phyloP scores from a whole-genome alignment of 1,140 invertebrate species.

The Portunus trituberculatus region DNA sequence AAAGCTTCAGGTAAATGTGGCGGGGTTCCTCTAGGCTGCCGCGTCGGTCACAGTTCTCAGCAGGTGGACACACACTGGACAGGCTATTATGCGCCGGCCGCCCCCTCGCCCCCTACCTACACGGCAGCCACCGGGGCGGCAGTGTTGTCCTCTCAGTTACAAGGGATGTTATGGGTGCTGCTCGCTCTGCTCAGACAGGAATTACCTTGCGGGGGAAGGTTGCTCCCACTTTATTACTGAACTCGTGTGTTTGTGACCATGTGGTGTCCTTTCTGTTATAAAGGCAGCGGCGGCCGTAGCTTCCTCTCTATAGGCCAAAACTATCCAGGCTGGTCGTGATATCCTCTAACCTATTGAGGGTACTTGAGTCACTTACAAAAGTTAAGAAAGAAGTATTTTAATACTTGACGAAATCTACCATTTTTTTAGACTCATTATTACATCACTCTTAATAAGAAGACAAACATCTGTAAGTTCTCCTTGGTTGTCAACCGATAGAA shows the following conservation, averaged over 20 bases:
- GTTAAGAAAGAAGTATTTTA: too few species aligned
- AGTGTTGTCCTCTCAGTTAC: constrained; percentile 9
- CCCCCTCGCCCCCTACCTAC: constrained; percentile 1
- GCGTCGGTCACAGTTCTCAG: constrained; percentile 17
- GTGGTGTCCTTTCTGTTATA: constrained; percentile 22
- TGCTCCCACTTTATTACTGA: constrained; percentile 22
- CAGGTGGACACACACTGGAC: constrained; percentile 17
- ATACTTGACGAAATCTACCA: too few species aligned
- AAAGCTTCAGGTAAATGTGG: constrained; percentile 22
- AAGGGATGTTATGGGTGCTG: constrained; percentile 20
- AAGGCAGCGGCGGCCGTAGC: constrained; percentile 15
- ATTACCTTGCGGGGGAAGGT: constrained; percentile 18
- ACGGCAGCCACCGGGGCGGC: not conserved
- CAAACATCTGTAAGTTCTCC: too few species aligned
- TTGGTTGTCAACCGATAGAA: too few species aligned
- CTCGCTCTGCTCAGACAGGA: constrained; percentile 17
- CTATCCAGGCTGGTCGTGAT: not conserved
- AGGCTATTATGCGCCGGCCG: constrained; percentile 16
- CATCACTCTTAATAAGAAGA: too few species aligned
- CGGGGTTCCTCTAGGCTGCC: constrained; percentile 6
- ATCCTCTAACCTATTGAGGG: not conserved
- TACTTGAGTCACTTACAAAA: not conserved
- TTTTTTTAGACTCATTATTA: too few species aligned
- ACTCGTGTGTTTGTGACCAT: constrained; percentile 21
- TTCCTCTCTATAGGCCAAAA: not conserved